Evolutionary conservation across 2,113 vertebrate genomes (phyloP).

Genomic region (Progne subis): DNA sequence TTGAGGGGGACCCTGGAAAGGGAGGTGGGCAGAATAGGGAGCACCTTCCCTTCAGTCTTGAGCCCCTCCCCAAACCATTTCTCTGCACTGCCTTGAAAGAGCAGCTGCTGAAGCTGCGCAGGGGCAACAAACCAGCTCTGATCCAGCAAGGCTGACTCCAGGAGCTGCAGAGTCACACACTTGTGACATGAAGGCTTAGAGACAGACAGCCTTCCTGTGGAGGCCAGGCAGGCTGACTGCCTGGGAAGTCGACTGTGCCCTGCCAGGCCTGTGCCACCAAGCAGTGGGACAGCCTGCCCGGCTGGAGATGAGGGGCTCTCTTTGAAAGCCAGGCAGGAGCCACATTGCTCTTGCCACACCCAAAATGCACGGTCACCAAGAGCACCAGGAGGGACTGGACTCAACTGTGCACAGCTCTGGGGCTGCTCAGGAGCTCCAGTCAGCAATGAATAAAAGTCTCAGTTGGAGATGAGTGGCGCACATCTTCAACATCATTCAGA

Average conservation of each 20-base stretch:
- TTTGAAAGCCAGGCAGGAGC: background rate
- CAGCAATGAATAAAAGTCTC: background rate
- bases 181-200: background rate
- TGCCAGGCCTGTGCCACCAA: fast-evolving
- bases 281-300: fast-evolving
- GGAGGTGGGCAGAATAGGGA: fast-evolving
- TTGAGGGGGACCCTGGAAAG: background rate
- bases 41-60: background rate
- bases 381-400: background rate
- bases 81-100: background rate
- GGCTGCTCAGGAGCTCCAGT: background rate
- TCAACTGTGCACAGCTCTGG: background rate
- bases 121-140: background rate
- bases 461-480: background rate
- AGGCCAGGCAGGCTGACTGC: no score
- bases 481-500: fast-evolving
- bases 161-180: fast-evolving
- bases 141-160: background rate
- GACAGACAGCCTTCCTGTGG: no score
- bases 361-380: fast-evolving
- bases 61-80: background rate
- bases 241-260: no score
- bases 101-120: background rate
- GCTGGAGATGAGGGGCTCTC: background rate
- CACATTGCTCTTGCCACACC: background rate